phyloP scores from a whole-genome alignment of 2,888 invertebrate species.

The Protophormia terraenovae region DNA sequence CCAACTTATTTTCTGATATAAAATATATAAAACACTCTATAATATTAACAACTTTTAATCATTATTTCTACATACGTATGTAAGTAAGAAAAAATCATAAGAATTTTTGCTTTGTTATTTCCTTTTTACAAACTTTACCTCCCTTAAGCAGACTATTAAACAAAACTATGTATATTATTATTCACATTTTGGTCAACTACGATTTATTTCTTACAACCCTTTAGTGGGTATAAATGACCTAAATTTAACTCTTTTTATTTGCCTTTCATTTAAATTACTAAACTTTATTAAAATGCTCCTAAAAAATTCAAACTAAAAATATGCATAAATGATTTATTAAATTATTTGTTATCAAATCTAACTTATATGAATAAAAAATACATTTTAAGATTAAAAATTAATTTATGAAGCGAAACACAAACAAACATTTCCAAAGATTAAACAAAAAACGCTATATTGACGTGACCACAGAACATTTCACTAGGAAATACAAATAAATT shows the following conservation, averaged over 20 bases:
- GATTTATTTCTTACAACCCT: too few relatives aligned
- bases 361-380: constrained; percentile 30
- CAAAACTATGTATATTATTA: too few relatives aligned
- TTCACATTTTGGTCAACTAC: too few relatives aligned
- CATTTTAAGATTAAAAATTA: constrained; percentile 26
- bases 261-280: background rate
- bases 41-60: too few relatives aligned
- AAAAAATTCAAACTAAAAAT: background rate
- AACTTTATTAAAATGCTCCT: background rate
- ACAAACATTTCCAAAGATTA: constrained; percentile 10
- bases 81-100: too few relatives aligned
- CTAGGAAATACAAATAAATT: background rate
- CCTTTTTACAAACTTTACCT: too few relatives aligned
- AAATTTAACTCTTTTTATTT: background rate
- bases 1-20: too few relatives aligned
- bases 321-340: constrained; percentile 33
- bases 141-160: too few relatives aligned
- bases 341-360: constrained; percentile 1
- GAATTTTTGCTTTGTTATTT: too few relatives aligned
- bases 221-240: background rate
- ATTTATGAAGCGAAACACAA: constrained; percentile 44
- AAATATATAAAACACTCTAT: too few relatives aligned
- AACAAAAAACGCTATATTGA: background rate
- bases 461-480: constrained; percentile 43
- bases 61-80: too few relatives aligned